These are phyloP conservation scores for Polia nebulosa DNA, from an alignment of 2,888 invertebrate species.

Conservation along the genomic window DNA sequence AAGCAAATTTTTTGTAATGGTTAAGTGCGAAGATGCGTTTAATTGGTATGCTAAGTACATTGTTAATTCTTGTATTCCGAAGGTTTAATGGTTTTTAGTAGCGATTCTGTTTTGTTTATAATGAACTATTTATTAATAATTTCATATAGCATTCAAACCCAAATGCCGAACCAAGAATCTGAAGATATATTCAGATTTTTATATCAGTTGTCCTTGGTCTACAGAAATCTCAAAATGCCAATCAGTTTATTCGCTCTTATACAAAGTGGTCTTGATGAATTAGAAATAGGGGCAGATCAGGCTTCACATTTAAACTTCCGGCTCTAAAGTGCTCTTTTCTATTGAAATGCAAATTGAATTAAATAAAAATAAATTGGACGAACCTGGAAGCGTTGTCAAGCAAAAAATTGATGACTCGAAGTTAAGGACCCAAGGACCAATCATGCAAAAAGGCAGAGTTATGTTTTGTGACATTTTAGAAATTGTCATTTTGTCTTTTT, in stretches of 20 bases:
- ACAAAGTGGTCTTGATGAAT: slow-evolving; percentile 21
- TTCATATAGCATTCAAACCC: neutral
- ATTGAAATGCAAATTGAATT: slow-evolving; percentile 18
- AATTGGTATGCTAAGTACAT: slow-evolving; percentile 41
- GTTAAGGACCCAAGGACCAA: no score
- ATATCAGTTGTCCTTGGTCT: neutral
- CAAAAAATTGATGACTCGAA: neutral
- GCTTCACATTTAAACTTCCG: slow-evolving; percentile 22
- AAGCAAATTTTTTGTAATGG: slow-evolving; percentile 15
- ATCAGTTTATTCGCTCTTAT: neutral
- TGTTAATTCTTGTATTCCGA: slow-evolving; percentile 35
- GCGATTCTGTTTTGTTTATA: neutral
- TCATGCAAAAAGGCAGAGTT: neutral
- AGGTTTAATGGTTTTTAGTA: neutral
- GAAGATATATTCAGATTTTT: no score
- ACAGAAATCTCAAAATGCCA: neutral
- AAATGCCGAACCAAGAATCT: no score
- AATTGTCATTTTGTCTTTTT: no score
- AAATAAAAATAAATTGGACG: neutral
- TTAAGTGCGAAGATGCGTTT: slow-evolving; percentile 31
- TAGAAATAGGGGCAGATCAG: slow-evolving; percentile 45
- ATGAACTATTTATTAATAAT: neutral
- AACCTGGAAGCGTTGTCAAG: neutral
- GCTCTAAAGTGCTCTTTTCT: slow-evolving; percentile 1
- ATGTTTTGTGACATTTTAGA: neutral